These are phyloP conservation scores for Eurystomus gularis DNA, from an alignment of 2,113 vertebrate genomes.

Conservation along the genomic window DNA sequence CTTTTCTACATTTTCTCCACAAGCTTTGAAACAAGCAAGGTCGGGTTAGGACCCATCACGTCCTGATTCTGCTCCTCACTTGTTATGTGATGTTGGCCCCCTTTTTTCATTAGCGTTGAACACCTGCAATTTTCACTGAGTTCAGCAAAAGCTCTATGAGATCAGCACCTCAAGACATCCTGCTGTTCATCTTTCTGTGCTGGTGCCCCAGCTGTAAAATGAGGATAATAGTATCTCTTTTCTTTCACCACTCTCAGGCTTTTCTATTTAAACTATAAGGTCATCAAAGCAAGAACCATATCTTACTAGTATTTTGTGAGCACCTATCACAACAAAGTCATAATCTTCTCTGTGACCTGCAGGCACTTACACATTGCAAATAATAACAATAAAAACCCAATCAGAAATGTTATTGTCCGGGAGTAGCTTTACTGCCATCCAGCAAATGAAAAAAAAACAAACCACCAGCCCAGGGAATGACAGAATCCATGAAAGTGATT, in stretches of 20 bases:
- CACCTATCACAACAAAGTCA: slow-evolving; percentile 20
- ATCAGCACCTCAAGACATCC: not conserved
- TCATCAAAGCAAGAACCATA: not conserved
- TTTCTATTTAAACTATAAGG: slow-evolving; percentile 11
- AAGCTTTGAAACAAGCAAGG: not conserved
- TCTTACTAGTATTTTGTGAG: not conserved
- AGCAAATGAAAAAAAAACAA: not conserved
- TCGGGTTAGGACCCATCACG: not conserved
- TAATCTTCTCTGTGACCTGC: slow-evolving; percentile 41
- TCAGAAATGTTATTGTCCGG: slow-evolving; percentile 41
- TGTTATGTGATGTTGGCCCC: not conserved
- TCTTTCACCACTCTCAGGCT: not conserved
- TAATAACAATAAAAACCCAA: slow-evolving; percentile 48
- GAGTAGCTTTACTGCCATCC: slow-evolving; percentile 14
- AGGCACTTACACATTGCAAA: slow-evolving; percentile 27
- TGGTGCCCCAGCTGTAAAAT: not conserved
- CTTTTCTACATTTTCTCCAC: not conserved
- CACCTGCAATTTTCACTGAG: not conserved
- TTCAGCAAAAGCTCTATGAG: not conserved
- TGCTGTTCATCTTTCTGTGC: not conserved
- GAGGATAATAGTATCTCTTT: not conserved
- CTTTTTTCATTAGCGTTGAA: not conserved
- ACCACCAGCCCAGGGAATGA: not conserved
- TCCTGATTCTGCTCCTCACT: not conserved
- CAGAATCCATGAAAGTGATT: not conserved